Conservation (phyloP, 2,797 vertebrate species). For the Loris lydekkerianus region DNA sequence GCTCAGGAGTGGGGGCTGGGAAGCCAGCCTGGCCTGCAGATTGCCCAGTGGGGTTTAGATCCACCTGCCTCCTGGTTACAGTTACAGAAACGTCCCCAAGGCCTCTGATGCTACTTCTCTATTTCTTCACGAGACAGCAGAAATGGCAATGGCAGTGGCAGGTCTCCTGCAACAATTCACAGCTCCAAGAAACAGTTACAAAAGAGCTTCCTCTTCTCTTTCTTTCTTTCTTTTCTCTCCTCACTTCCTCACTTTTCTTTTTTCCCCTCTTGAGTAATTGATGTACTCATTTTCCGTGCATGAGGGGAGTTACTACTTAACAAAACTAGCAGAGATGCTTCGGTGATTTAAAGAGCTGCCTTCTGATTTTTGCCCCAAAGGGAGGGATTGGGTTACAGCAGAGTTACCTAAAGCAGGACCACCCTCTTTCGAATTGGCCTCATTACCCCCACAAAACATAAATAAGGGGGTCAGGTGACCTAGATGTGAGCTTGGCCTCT, state of each 20-base stretch:
- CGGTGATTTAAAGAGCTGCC: rapidly evolving
- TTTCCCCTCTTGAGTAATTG: neutral
- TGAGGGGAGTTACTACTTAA: conserved; percentile 64
- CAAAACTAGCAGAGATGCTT: neutral
- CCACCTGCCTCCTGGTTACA: neutral
- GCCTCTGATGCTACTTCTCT: neutral
- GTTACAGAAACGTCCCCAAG: neutral
- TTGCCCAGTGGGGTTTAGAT: neutral
- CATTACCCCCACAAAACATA: neutral
- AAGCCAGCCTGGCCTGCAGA: neutral
- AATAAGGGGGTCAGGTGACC: rapidly evolving
- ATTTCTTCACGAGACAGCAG: neutral
- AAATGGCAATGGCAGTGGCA: neutral
- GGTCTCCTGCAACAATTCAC: neutral
- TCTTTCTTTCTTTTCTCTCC: neutral
- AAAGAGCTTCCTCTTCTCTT: neutral
- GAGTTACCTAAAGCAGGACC: rapidly evolving
- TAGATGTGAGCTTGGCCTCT: neutral
- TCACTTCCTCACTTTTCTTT: neutral
- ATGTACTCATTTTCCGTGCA: neutral
- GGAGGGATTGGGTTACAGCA: rapidly evolving
- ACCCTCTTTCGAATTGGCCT: rapidly evolving
- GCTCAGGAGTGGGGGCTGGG: neutral
- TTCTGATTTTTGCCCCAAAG: neutral
- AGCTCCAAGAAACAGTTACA: neutral